Base-by-base conservation (phyloP, 2,888 invertebrate species). In the Minunthozetes semirufus region DNA sequence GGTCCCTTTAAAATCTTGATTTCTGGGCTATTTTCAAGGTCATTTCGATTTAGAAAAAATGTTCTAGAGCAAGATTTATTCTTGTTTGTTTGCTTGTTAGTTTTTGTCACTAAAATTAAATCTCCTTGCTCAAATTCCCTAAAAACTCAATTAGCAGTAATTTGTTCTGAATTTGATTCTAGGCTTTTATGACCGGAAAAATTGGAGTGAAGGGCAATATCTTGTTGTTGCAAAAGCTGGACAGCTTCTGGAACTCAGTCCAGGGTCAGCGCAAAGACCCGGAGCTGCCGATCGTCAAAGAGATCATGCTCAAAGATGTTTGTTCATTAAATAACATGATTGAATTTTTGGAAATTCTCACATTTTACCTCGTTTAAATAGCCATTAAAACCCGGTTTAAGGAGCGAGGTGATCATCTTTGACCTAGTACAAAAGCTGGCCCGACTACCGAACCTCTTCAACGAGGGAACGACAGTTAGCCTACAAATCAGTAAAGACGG, bases 161-260 rank as follows among this genome's bases (percentile, higher is more conserved):
- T n/a, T n/a, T n/a, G n/a, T n/a, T n/a, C n/a, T n/a, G n/a, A n/a
- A n/a, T n/a, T 72, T 29, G n/a, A 42, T 87, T 90, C 1, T 63
- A 70, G 78, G 94, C 94, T 4, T 95, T 94, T 84, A 89, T 94
- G 89, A 89, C 90, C 81, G 94, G 94, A 66, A 93, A 93, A 84
- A 85, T 95, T 78, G 95, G 94, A 84, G 88, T 94, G 76, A 87
- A 90, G 79, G 96, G 96, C 77, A 95, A 96, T 84, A 89, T 94
- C 25, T 92, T 95, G 93, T 84, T 94, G 72, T 90, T 93, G 4
- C 94, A 95, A 84, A 96, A 94, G 84, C 85, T 97, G 27, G 75
- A 79, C 56, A 38, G 74, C 19, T 73, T 80, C 13, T 80, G 79
- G 77, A 90, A 90, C 73, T 88, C 89, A 0, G 83, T 95, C 22